Conservation (phyloP, 2,797 vertebrate genomes). For the Aeoliscus strigatus region DNA sequence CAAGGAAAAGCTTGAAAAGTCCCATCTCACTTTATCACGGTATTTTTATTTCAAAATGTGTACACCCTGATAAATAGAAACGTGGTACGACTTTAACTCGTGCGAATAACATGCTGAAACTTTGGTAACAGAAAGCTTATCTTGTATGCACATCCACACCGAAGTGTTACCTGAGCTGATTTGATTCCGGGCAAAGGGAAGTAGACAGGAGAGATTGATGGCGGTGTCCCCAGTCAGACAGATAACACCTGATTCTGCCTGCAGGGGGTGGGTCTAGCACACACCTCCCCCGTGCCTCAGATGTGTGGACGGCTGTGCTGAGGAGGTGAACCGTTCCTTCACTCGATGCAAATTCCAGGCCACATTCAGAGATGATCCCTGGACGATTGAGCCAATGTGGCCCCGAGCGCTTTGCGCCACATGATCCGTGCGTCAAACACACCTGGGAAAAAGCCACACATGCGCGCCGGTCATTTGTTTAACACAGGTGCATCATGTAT, state of each 20-base stretch:
- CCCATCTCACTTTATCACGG: constrained; percentile 1
- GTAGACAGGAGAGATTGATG: constrained; percentile 74
- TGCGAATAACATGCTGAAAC: too few species aligned
- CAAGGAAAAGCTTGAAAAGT: constrained; percentile 3
- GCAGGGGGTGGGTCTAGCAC: constrained; percentile 64
- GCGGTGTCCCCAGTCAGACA: constrained; percentile 71
- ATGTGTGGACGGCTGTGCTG: constrained; percentile 43
- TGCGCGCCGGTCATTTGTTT: constrained; percentile 68
- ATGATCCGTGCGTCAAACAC: constrained; percentile 71
- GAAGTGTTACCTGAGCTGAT: constrained; percentile 59
- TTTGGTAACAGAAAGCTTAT: constrained; percentile 42
- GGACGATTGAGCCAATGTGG: constrained; percentile 66
- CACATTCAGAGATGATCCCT: constrained; percentile 74
- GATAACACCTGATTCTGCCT: constrained; percentile 77
- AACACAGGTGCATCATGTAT: constrained; percentile 63
- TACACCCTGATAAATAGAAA: constrained; percentile 33
- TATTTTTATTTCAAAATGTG: constrained; percentile 24
- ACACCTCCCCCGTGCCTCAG: constrained; percentile 52
- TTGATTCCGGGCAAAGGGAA: constrained; percentile 63
- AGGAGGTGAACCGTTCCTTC: constrained; percentile 68
- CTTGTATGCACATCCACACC: constrained; percentile 50
- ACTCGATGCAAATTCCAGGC: constrained; percentile 72
- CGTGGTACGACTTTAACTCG: constrained; percentile 32
- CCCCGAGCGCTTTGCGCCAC: constrained; percentile 64
- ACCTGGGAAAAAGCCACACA: constrained; percentile 70